Conservation (phyloP, 2,113 vertebrate species). For the Reinhardtius hippoglossoides region DNA sequence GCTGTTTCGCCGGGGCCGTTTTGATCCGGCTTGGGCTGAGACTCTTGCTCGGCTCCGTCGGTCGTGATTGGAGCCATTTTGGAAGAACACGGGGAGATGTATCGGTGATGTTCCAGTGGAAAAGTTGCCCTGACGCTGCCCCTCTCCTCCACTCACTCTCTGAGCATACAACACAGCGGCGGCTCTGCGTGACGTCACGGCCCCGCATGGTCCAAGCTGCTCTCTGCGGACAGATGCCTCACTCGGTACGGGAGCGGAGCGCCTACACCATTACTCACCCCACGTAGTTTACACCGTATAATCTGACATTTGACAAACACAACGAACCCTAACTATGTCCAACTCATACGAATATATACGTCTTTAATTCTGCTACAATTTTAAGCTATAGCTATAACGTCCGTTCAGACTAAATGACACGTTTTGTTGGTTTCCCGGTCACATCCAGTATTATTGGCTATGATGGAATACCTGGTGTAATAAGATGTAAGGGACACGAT, state of each 20-base stretch:
- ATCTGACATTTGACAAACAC: too few species aligned
- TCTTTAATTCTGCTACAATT: too few species aligned
- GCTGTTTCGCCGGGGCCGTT: constrained; percentile 35
- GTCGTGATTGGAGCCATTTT: constrained; percentile 75
- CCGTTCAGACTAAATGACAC: too few species aligned
- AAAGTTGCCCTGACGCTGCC: constrained; percentile 51
- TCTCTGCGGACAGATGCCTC: accelerated
- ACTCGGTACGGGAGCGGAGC: not conserved
- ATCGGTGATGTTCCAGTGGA: constrained; percentile 7
- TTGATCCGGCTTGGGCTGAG: constrained; percentile 32
- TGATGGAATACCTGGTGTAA: too few species aligned
- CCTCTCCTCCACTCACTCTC: constrained; percentile 49
- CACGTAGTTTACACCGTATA: not conserved
- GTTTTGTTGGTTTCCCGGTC: too few species aligned
- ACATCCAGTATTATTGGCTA: too few species aligned
- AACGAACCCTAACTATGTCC: not conserved
- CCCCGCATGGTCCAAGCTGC: constrained; percentile 45
- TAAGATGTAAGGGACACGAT: not conserved
- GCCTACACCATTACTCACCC: not conserved
- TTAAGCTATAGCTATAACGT: too few species aligned
- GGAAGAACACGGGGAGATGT: not conserved
- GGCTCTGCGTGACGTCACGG: constrained; percentile 54
- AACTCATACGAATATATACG: too few species aligned
- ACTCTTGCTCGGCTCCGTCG: constrained; percentile 63
- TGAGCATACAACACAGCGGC: constrained; percentile 59